Evolutionary conservation across 2,888 invertebrate genomes (phyloP), one percentile per base, ranked within the genome.

Genomic region (Iphiclides podalirius): DNA sequence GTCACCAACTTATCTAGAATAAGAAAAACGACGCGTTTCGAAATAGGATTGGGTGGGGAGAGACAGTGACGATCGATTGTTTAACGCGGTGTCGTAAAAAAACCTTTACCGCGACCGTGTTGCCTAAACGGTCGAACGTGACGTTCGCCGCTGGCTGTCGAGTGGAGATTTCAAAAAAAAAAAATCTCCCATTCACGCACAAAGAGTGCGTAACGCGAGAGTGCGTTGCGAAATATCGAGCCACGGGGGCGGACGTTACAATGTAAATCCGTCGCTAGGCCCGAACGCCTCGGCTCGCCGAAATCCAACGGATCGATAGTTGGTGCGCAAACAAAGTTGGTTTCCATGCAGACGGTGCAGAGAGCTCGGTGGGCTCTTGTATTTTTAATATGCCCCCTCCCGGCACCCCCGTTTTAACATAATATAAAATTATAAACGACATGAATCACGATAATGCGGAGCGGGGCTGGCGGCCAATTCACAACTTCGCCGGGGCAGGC

Each of bases 381-480:
- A 85, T 84, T 85, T 86, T 86, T 85, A 87, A 85, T 87, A 85
- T 81, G 72, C 72, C 74, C 73, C 72, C 70, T 70, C 71, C 65
- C 64, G 65, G 57, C 55, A 52, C 59, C 72, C 74, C 75, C 73
- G 75, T 75, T 85, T 86, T 86, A 87, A 87, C 86, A 86, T 87
- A 85, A 87, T 86, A 87, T 85, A 87, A 87, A 87, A 87, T 87
- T 87, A 87, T 85, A 87, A 87, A 80, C 80, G 85, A 82, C 84
- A 85, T 87, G 85, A 87, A 87, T 87, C 87, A 87, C 82, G 84
- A 85, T 87, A 85, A 85, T 83, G 83, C 81, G 78, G 74, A 70
- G 75, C 72, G 75, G 71, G 71, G 67, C 74, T 77, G 79, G 83
- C 77, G 79, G 83, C 85, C 80, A 83, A 85, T 86, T 85, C 85